Base-by-base conservation (phyloP, 2,888 invertebrate genomes). In the Eupithecia pulchellata region DNA sequence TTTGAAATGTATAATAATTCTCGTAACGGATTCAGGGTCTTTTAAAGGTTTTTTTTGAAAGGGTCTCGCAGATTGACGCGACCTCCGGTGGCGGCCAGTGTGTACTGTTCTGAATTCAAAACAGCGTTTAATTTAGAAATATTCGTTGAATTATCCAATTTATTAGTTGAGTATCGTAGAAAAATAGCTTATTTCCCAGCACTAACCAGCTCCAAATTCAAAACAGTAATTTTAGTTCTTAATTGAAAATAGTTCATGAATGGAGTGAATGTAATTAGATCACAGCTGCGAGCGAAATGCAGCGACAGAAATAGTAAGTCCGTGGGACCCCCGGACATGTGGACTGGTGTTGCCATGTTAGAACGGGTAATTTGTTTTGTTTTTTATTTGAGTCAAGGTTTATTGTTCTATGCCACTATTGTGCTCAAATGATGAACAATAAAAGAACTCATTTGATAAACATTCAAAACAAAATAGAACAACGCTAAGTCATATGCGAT, bases 251-350 rank as follows among this genome's bases (percentile, higher is more conserved):
- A 69, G 60, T 64, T 67, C 65, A 75, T 76, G 74, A 76, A 78
- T 74, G 71, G 69, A 72, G 61, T 72, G 68, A 66, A 69, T 71
- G 57, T 73, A 76, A 74, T 78, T 74, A 76, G 76, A 70, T 76
- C 77, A 74, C 77, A 78, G 77, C 76, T 76, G 77, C 75, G 72
- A 73, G 64, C 72, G 34, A 74, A 75, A 76, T 73, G 75, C 77
- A 73, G 60, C 30, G 73, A 73, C 77, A 69, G 63, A 72, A 77
- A 77, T 77, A 77, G 75, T 66, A 63, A 68, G 71, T 64, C 69
- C 60, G 66, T 67, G 64, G 63, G 75, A 75, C 74, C 77, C 75
- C 74, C 77, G 52, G 69, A 73, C 72, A 67, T 71, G 66, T 68
- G 71, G 52, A 67, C 63, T 63, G 64, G 69, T 66, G 47, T 67